Conservation (phyloP, 2,113 vertebrate species). For the Ovibos moschatus region DNA sequence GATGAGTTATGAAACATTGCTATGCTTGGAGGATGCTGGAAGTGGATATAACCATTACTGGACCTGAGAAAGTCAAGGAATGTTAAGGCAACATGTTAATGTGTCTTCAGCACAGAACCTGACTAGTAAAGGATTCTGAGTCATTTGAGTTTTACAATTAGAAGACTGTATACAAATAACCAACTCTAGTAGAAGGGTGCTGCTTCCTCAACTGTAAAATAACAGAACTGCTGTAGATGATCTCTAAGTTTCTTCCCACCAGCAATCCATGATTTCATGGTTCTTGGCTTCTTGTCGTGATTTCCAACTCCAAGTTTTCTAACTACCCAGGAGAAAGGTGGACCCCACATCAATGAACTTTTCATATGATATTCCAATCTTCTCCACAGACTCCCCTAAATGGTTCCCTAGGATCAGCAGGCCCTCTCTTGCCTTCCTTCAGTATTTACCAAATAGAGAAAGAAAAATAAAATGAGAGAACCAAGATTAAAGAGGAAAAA, state of each 20-base stretch:
- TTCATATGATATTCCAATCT: neutral
- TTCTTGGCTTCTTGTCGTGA: neutral
- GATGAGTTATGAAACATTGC: neutral
- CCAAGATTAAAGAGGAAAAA: slow-evolving; percentile 34
- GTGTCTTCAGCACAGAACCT: neutral
- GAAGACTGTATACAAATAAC: neutral
- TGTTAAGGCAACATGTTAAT: neutral
- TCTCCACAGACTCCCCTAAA: neutral
- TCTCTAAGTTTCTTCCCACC: neutral
- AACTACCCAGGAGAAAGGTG: neutral
- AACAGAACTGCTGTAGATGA: neutral
- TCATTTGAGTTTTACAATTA: neutral
- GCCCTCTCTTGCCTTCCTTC: neutral
- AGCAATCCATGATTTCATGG: neutral
- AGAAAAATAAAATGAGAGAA: slow-evolving; percentile 12
- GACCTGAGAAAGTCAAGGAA: neutral
- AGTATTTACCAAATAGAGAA: slow-evolving; percentile 16
- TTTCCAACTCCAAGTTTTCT: neutral
- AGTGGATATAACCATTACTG: neutral
- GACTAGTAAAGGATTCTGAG: neutral
- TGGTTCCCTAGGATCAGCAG: neutral
- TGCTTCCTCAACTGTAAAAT: neutral
- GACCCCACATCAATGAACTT: neutral
- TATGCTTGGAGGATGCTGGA: neutral
- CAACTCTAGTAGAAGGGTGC: neutral